A percentile compares a stretch with the other conserved stretches of the same genome.
Evolutionary conservation across 2,888 invertebrate genomes (phyloP).

Genomic region (Cerceris rybyensis): DNA sequence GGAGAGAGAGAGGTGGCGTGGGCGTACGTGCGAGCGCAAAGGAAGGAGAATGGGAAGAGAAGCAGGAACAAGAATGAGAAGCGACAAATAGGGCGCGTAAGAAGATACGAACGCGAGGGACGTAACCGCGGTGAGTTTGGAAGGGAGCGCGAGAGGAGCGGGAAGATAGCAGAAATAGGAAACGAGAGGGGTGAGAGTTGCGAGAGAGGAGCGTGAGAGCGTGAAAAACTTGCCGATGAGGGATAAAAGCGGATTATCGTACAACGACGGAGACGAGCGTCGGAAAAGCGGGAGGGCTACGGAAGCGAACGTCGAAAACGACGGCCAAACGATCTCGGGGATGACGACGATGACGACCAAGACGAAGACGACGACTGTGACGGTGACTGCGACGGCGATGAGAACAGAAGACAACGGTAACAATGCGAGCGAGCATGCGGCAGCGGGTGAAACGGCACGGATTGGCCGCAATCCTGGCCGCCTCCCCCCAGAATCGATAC

Average conservation of each 20-base stretch:
- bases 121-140: too few relatives aligned
- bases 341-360: conserved; percentile 3
- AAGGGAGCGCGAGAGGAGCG: too few relatives aligned
- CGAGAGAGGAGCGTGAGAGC: neutral
- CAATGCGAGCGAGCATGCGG: conserved; percentile 65
- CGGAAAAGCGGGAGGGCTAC: neutral
- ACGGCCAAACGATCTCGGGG: neutral
- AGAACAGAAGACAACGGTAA: conserved; percentile 17
- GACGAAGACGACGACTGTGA: conserved; percentile 15
- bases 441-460: conserved; percentile 62
- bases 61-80: conserved; percentile 17
- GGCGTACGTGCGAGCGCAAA: neutral
- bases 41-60: conserved; percentile 5
- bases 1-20: neutral
- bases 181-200: conserved; percentile 9
- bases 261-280: neutral
- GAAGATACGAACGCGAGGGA: too few relatives aligned
- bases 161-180: too few relatives aligned
- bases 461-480: conserved; percentile 62
- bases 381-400: conserved; percentile 18
- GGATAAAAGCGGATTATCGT: conserved; percentile 18
- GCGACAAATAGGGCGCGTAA: too few relatives aligned
- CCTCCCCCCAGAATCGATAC: conserved; percentile 66
- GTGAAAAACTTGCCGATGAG: conserved; percentile 14
- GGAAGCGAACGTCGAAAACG: conserved; percentile 14